Conservation (phyloP, 2,113 vertebrate species). For the Aleadryas rufinucha region DNA sequence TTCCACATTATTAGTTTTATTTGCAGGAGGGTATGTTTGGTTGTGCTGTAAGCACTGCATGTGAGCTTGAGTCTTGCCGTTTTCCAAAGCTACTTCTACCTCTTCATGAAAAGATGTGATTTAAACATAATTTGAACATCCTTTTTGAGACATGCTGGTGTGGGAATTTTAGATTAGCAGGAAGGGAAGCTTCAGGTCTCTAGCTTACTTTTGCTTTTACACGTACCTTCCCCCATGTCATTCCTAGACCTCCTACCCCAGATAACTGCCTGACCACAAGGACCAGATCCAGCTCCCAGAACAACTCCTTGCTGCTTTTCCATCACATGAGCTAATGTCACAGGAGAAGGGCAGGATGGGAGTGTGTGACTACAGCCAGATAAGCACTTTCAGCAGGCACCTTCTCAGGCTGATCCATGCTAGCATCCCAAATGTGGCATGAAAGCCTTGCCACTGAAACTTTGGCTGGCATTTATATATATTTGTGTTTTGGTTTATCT, state of each 20-base stretch:
- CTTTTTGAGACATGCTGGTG: constrained; percentile 22
- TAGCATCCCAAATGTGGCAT: neutral
- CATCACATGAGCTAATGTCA: neutral
- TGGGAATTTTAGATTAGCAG: constrained; percentile 31
- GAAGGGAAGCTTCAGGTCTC: neutral
- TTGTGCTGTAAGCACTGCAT: neutral
- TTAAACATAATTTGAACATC: constrained; percentile 19
- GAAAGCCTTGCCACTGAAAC: neutral
- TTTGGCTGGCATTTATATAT: neutral
- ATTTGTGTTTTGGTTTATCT: neutral
- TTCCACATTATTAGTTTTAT: neutral
- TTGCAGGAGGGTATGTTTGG: neutral
- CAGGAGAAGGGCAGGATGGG: neutral
- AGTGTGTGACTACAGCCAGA: neutral
- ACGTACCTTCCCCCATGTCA: accelerated
- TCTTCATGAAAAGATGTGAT: constrained; percentile 24
- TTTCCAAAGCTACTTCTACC: constrained; percentile 57
- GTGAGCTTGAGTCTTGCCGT: constrained; percentile 10
- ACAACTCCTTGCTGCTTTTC: neutral
- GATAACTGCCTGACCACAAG: neutral
- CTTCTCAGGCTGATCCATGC: neutral
- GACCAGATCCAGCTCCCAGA: neutral
- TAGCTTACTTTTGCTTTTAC: neutral
- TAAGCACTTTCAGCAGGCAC: neutral
- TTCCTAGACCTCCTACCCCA: neutral